Conservation (phyloP, 2,797 vertebrate species). For the Micropoecilia bifurca region DNA sequence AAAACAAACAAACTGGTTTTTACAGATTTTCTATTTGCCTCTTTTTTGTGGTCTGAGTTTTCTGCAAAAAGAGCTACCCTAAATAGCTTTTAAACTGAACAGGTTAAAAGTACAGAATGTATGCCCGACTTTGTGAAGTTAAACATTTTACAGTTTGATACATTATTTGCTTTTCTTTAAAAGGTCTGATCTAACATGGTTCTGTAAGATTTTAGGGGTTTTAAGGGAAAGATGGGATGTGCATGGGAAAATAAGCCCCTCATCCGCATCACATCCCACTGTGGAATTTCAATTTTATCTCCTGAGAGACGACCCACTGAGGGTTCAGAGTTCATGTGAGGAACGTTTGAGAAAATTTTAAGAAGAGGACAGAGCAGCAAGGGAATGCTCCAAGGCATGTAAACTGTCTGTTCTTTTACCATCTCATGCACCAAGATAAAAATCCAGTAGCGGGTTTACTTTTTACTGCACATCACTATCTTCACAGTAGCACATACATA, state of each 20-base stretch:
- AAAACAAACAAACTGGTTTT: neutral
- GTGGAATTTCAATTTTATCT: constrained; percentile 64
- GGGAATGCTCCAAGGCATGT: constrained; percentile 30
- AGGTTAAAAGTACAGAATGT: neutral
- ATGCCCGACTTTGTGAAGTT: neutral
- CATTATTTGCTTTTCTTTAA: neutral
- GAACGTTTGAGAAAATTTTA: constrained; percentile 47
- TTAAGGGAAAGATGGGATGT: constrained; percentile 44
- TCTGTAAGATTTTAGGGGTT: constrained; percentile 64
- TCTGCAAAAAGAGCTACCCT: neutral
- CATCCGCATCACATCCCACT: constrained; percentile 9
- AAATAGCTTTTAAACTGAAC: neutral
- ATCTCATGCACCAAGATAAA: constrained; percentile 13
- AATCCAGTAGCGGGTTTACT: constrained; percentile 25
- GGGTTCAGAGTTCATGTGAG: constrained; percentile 69
- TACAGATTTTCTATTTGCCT: neutral
- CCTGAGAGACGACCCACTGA: constrained; percentile 58
- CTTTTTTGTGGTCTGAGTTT: neutral
- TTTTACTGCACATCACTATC: neutral
- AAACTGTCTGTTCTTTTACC: constrained; percentile 6
- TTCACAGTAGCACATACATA: constrained; percentile 19
- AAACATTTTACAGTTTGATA: neutral
- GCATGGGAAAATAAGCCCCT: constrained; percentile 55
- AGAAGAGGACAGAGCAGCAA: constrained; percentile 11
- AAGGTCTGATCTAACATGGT: constrained; percentile 43